These are phyloP conservation scores for Trematomus bernacchii DNA, from an alignment of 2,797 vertebrate species.

Conservation along the genomic window DNA sequence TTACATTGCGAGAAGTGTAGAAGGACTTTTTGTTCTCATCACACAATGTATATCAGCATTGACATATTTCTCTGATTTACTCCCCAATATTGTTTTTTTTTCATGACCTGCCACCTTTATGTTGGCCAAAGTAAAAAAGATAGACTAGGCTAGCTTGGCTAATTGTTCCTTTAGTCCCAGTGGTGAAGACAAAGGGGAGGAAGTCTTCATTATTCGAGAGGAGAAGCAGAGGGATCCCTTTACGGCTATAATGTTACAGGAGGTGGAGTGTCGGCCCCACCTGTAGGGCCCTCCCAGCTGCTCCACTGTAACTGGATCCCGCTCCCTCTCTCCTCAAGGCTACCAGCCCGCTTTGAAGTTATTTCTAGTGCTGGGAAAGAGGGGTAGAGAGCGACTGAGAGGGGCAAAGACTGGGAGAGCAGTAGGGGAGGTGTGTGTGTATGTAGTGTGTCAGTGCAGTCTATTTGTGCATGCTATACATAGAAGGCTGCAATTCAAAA, in stretches of 20 bases:
- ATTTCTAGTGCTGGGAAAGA: slow-evolving; percentile 89
- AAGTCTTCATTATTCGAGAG: slow-evolving; percentile 82
- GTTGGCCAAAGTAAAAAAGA: slow-evolving; percentile 42
- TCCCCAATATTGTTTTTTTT: neutral
- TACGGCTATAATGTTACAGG: slow-evolving; percentile 84
- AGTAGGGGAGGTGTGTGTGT: slow-evolving; percentile 32
- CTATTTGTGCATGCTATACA: slow-evolving; percentile 59
- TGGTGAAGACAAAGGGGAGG: slow-evolving; percentile 84
- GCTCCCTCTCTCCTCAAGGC: slow-evolving; percentile 85
- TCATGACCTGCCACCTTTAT: neutral
- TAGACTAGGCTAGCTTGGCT: slow-evolving; percentile 47
- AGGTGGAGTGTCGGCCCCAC: slow-evolving; percentile 84
- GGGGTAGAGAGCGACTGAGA: slow-evolving; percentile 70
- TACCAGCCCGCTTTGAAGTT: slow-evolving; percentile 88
- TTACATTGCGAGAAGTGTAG: neutral
- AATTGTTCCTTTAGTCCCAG: slow-evolving; percentile 76
- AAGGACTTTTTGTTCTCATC: neutral
- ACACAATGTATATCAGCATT: neutral
- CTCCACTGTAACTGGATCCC: slow-evolving; percentile 88
- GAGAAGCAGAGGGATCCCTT: slow-evolving; percentile 80
- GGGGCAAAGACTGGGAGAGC: slow-evolving; percentile 65
- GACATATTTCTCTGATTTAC: neutral
- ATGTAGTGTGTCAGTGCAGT: slow-evolving; percentile 37
- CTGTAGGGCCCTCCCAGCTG: slow-evolving; percentile 87
- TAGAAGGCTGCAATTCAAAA: slow-evolving; percentile 63